Conservation (phyloP, 2,797 vertebrate species). For the Eutrigla gurnardus region DNA sequence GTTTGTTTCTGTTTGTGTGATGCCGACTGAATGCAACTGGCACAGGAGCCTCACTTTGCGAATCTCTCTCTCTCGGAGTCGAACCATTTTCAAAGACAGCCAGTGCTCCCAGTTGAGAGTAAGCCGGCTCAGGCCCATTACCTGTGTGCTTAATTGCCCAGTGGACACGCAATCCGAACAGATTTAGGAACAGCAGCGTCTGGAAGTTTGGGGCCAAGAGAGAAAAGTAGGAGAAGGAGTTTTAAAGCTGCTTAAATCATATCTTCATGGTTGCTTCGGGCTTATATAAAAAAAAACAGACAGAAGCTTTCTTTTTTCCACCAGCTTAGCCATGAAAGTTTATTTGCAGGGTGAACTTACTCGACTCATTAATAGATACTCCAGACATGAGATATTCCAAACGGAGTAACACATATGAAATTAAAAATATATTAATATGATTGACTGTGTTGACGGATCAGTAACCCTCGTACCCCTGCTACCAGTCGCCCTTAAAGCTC, state of each 20-base stretch:
- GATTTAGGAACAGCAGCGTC: conserved; percentile 46
- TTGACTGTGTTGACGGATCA: not conserved
- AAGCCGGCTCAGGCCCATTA: conserved; percentile 34
- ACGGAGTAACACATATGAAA: not conserved
- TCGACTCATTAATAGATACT: conserved; percentile 1
- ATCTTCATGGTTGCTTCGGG: conserved; percentile 24
- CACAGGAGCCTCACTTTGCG: not conserved
- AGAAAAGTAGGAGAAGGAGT: conserved; percentile 26
- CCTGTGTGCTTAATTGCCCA: conserved; percentile 49
- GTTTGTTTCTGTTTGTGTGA: conserved; percentile 9
- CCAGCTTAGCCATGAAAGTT: conserved; percentile 2
- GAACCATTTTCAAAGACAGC: conserved; percentile 40
- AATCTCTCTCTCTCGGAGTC: conserved; percentile 21
- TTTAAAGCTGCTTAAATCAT: conserved; percentile 54
- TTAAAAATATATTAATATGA: not conserved
- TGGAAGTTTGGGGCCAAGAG: conserved; percentile 42
- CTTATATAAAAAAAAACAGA: conserved; percentile 2
- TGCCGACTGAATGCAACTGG: conserved; percentile 23
- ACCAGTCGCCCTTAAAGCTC: not conserved
- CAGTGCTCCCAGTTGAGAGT: conserved; percentile 32
- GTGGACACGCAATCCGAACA: conserved; percentile 69
- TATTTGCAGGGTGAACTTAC: conserved; percentile 17
- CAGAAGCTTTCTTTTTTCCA: not conserved
- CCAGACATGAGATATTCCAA: not conserved
- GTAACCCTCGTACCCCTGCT: too few relatives aligned